These are phyloP conservation scores for Lasioglossum albipes DNA, from an alignment of 1,140 invertebrate species.

Conservation along the genomic window DNA sequence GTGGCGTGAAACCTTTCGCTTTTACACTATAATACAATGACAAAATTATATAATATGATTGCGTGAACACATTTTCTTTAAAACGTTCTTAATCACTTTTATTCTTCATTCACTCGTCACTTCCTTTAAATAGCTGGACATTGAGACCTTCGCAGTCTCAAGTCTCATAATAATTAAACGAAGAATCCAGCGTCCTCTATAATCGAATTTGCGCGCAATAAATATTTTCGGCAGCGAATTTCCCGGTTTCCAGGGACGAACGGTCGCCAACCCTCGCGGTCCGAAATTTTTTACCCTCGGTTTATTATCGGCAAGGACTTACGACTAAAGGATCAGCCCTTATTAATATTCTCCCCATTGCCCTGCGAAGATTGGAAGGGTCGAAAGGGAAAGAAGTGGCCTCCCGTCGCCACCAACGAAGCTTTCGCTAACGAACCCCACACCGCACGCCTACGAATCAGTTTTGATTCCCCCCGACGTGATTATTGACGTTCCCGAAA, in stretches of 20 bases:
- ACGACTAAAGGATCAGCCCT: conserved; percentile 24
- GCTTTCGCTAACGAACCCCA: conserved; percentile 31
- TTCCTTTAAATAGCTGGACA: too few relatives aligned
- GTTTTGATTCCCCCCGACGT: not conserved
- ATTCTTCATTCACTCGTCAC: too few relatives aligned
- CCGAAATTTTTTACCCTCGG: conserved; percentile 14
- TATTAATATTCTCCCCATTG: conserved; percentile 59
- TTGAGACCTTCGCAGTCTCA: too few relatives aligned
- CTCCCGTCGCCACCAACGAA: conserved; percentile 4
- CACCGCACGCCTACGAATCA: not conserved
- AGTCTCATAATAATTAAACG: too few relatives aligned
- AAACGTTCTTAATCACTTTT: too few relatives aligned
- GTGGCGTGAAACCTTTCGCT: too few relatives aligned
- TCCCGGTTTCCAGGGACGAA: not conserved
- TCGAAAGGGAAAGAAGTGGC: conserved; percentile 25
- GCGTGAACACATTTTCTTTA: too few relatives aligned
- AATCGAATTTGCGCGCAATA: not conserved
- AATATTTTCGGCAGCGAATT: not conserved
- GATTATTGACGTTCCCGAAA: not conserved
- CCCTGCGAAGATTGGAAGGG: conserved; percentile 21
- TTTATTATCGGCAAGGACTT: conserved; percentile 41
- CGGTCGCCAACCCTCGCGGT: not conserved
- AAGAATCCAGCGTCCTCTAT: too few relatives aligned
- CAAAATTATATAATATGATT: too few relatives aligned
- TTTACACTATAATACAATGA: too few relatives aligned